Percentiles rank a stretch among this genome's conserved stretches.
Evolutionary conservation across 2,797 vertebrate genomes (phyloP).

Genomic region (Anisognathus igniventris): DNA sequence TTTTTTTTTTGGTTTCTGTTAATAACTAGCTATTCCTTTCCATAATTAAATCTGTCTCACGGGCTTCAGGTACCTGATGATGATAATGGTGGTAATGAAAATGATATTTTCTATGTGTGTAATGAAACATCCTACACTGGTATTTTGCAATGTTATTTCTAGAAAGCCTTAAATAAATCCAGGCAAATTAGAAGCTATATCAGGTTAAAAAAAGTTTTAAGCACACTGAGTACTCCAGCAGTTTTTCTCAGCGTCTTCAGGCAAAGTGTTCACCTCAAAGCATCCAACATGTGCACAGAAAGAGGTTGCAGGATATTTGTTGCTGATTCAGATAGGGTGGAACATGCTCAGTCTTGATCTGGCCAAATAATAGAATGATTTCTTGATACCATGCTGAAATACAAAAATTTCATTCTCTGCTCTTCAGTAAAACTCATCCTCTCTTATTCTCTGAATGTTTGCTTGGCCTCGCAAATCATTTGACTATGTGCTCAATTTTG

Average conservation of each 20-base stretch:
- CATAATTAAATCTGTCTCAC: not conserved
- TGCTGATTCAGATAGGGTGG: not conserved
- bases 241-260: not conserved
- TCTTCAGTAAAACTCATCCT: not conserved
- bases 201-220: not conserved
- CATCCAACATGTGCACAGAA: not conserved
- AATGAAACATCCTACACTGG: not conserved
- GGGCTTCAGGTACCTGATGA: not conserved
- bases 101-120: not conserved
- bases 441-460: not conserved
- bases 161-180: not conserved
- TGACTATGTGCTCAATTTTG: not conserved
- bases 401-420: not conserved
- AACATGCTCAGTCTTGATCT: not conserved
- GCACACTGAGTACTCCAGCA: not conserved
- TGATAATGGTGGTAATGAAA: not conserved
- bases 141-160: not conserved
- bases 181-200: not conserved
- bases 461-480: not conserved
- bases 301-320: not conserved
- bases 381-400: not conserved
- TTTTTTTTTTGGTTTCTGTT: not conserved
- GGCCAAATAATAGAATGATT: not conserved
- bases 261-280: not conserved
- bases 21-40: not conserved